phyloP scores from a whole-genome alignment of 2,888 invertebrate species.

The Fragum fragum region DNA sequence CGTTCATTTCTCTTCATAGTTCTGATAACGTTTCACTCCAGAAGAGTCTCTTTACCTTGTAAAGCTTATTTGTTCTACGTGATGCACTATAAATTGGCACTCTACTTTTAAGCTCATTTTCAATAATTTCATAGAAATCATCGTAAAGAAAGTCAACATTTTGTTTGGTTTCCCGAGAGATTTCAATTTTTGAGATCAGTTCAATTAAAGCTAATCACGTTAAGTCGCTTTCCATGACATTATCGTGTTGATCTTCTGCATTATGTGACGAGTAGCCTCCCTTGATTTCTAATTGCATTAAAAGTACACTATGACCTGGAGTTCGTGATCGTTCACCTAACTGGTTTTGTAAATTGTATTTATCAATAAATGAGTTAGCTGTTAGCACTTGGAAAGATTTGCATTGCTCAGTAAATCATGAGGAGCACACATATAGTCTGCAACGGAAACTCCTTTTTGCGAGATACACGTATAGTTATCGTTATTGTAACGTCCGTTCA shows the following conservation, averaged over 20 bases:
- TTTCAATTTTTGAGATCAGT: not conserved
- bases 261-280: not conserved
- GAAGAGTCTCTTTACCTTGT: no score
- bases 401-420: not conserved
- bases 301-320: slow-evolving; percentile 10
- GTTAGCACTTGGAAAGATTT: no score
- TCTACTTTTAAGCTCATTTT: no score
- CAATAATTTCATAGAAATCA: not conserved
- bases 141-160: no score
- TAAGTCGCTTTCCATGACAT: not conserved
- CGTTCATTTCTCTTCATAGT: no score
- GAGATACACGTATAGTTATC: not conserved
- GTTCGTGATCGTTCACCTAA: slow-evolving; percentile 27
- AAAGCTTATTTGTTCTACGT: no score
- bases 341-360: slow-evolving; percentile 13
- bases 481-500: no score
- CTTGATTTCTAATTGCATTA: not conserved
- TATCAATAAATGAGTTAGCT: no score
- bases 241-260: not conserved
- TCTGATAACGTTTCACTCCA: no score
- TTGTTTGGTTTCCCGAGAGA: no score
- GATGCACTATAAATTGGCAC: no score
- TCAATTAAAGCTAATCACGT: not conserved
- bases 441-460: not conserved
- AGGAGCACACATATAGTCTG: not conserved